Evolutionary conservation across 2,797 vertebrate species (phyloP).

Genomic region (Cetoscarus ocellatus): DNA sequence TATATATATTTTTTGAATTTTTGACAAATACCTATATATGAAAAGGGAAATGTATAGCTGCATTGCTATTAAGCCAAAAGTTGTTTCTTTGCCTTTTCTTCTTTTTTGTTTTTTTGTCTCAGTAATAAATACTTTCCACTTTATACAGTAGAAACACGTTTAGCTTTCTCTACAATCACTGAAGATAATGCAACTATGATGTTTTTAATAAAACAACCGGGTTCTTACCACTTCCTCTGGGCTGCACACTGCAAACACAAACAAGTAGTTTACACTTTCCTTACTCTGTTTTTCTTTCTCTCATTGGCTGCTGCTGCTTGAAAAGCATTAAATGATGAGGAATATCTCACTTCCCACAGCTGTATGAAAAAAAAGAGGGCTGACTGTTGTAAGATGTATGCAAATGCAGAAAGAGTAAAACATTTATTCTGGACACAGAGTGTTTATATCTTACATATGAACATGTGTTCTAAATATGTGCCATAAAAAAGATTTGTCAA

Average conservation of each 20-base stretch:
- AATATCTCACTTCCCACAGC: slow-evolving; percentile 57
- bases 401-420: slow-evolving; percentile 38
- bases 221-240: slow-evolving; percentile 56
- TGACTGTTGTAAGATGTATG: slow-evolving; percentile 50
- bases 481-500: slow-evolving; percentile 78
- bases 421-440: slow-evolving; percentile 47
- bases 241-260: slow-evolving; percentile 71
- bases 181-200: slow-evolving; percentile 45
- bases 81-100: slow-evolving; percentile 73
- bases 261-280: slow-evolving; percentile 52
- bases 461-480: slow-evolving; percentile 74
- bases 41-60: slow-evolving; percentile 85
- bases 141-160: slow-evolving; percentile 56
- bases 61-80: slow-evolving; percentile 88
- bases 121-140: slow-evolving; percentile 65
- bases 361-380: slow-evolving; percentile 32
- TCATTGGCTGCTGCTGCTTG: slow-evolving; percentile 75
- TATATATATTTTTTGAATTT: slow-evolving; percentile 91
- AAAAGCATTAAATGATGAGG: slow-evolving; percentile 56
- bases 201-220: neutral
- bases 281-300: slow-evolving; percentile 46
- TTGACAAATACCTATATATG: slow-evolving; percentile 83
- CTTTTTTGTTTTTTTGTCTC: slow-evolving; percentile 50
- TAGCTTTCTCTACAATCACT: slow-evolving; percentile 67
- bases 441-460: slow-evolving; percentile 69